Percentiles rank a stretch among this genome's conserved stretches.
Evolutionary conservation across 2,797 vertebrate species (phyloP).

Genomic region (Hybognathus amarus): DNA sequence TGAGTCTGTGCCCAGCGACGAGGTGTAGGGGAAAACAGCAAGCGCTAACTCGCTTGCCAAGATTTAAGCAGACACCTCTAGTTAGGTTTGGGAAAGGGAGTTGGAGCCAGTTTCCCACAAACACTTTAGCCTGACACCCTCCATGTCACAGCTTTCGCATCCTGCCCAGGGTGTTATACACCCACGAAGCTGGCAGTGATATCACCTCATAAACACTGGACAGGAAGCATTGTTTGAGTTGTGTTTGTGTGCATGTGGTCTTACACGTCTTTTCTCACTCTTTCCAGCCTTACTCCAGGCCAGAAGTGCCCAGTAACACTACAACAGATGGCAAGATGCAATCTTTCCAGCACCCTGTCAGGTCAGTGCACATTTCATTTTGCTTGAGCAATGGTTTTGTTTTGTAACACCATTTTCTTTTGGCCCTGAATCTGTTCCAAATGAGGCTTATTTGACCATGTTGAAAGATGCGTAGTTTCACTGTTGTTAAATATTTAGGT

Average conservation of each 20-base stretch:
- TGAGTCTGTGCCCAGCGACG: constrained; percentile 47
- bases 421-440: background rate
- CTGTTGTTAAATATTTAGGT: too few relatives aligned
- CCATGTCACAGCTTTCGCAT: constrained; percentile 55
- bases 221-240: constrained; percentile 57
- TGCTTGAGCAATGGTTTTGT: constrained; percentile 18
- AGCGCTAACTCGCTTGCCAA: constrained; percentile 44
- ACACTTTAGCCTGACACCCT: constrained; percentile 57
- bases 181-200: constrained; percentile 51
- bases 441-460: constrained; percentile 6
- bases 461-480: too few relatives aligned
- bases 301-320: constrained; percentile 53
- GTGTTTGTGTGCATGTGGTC: constrained; percentile 44
- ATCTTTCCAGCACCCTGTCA: constrained; percentile 84
- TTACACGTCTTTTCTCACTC: constrained; percentile 59
- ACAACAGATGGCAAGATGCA: constrained; percentile 70
- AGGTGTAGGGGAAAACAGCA: constrained; percentile 55
- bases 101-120: constrained; percentile 63
- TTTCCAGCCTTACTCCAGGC: constrained; percentile 72
- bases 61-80: constrained; percentile 60
- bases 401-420: constrained; percentile 2
- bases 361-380: constrained; percentile 69
- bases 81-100: constrained; percentile 46
- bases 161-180: constrained; percentile 51
- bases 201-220: constrained; percentile 54